Conservation (phyloP, 2,113 vertebrate species). For the Cephalopholis sonnerati region DNA sequence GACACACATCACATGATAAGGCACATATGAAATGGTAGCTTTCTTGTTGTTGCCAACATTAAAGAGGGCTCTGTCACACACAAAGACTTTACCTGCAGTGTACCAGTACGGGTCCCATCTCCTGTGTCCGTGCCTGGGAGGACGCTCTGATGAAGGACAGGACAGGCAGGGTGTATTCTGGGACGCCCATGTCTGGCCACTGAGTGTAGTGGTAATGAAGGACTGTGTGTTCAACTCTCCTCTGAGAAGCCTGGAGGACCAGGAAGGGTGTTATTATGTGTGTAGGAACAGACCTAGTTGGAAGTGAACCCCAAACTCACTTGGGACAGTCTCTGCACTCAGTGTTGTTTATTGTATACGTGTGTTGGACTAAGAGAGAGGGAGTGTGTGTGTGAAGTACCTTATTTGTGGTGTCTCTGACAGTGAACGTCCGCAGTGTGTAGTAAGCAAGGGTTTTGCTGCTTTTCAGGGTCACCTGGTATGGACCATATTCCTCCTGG, state of each 20-base stretch:
- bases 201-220: conserved; percentile 97
- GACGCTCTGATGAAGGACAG: conserved; percentile 95
- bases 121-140: conserved; percentile 85
- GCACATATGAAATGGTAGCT: background rate
- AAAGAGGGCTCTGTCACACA: background rate
- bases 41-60: no score
- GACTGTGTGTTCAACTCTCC: conserved; percentile 89
- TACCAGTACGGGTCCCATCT: conserved; percentile 93
- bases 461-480: conserved; percentile 92
- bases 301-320: background rate
- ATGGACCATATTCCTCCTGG: conserved; percentile 95
- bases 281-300: background rate
- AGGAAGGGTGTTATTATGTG: background rate
- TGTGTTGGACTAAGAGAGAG: background rate
- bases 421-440: conserved; percentile 91
- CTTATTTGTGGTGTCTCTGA: conserved; percentile 92
- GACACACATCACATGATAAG: conserved; percentile 27
- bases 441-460: conserved; percentile 93
- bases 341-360: background rate
- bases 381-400: conserved; percentile 71
- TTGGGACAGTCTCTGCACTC: background rate
- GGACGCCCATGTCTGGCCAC: conserved; percentile 99
- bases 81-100: conserved; percentile 91
- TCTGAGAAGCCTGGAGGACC: conserved; percentile 87
- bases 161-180: conserved; percentile 93